Base-by-base conservation (phyloP, 2,888 invertebrate species). In the Parascotia fuliginaria region DNA sequence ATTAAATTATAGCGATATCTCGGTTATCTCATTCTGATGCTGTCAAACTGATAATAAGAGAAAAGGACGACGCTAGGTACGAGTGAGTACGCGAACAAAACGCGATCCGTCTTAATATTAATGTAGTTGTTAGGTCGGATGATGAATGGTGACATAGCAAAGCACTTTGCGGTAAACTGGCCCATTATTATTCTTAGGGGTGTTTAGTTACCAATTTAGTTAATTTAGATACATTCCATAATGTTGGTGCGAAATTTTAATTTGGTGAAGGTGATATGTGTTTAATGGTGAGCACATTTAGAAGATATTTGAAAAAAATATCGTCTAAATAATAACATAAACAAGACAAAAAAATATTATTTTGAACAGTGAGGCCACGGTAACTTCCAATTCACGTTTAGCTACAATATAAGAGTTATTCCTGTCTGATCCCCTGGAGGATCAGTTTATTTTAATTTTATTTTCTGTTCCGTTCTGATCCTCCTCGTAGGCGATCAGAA, bases 131-230 rank as follows among this genome's bases (percentile, higher is more conserved):
- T 72, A 73, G 65, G 69, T 67, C 52, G 71, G 73, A 87, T 89
- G 90, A 91, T 88, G 85, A 89, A 90, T 87, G 81, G 80, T 72
- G 87, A 90, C 90, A 91, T 64, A 81, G 85, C 82, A 88, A 89
- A 89, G 89, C 90, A 90, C 90, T 91, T 85, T 85, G 83, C 67
- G 80, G 83, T 83, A 83, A 85, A 84, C 83, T 81, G 76, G 65
- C 74, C 82, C 78, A 81, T 85, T 87, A 84, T 87, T 82, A 84
- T 87, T 85, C 82, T 84, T 83, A 77, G 75, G 75, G 71, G 75
- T 80, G 77, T 84, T 84, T 81, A 81, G 83, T 70, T 77, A 73
- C 73, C 67, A 71, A 74, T 76, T 78, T 76, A 74, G 75, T 68
- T 80, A 80, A 81, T 85, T 84, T 75, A 71, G 61, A 59, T 39